A percentile compares a stretch with the other conserved stretches of the same genome.
phyloP scores from a whole-genome alignment of 2,797 vertebrate species.

The Lagodon rhomboides region DNA sequence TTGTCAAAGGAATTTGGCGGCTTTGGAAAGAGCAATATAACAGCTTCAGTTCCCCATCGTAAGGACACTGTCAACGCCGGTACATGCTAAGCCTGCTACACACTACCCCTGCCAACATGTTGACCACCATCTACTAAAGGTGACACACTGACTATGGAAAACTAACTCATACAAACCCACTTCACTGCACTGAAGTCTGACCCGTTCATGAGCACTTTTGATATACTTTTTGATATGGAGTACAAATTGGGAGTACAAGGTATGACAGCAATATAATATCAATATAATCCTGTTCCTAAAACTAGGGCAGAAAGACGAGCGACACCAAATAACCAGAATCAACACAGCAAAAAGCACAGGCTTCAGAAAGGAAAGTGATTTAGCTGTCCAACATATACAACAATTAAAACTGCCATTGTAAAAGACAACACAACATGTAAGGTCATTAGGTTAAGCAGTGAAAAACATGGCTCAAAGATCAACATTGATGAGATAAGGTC shows the following conservation, averaged over 20 bases:
- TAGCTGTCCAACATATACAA: slow-evolving; percentile 62
- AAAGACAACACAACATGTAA: slow-evolving; percentile 21
- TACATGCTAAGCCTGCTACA: too few species aligned
- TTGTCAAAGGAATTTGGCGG: too few species aligned
- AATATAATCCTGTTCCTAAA: slow-evolving; percentile 25
- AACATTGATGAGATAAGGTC: slow-evolving; percentile 42
- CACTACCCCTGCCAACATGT: too few species aligned
- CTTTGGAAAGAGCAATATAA: too few species aligned
- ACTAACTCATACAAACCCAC: too few species aligned
- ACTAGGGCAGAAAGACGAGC: not conserved
- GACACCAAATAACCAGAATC: slow-evolving; percentile 7
- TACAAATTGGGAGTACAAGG: not conserved
- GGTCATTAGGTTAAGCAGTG: slow-evolving; percentile 33
- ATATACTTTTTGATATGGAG: not conserved
- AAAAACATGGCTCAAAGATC: slow-evolving; percentile 23
- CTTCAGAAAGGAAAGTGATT: slow-evolving; percentile 39
- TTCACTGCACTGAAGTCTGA: not conserved
- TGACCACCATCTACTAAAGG: too few species aligned
- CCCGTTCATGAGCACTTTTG: slow-evolving; percentile 5
- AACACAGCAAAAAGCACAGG: slow-evolving; percentile 19
- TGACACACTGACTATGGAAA: too few species aligned
- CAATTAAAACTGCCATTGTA: slow-evolving; percentile 50
- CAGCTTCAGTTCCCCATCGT: too few species aligned
- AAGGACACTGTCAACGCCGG: too few species aligned
- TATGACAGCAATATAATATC: slow-evolving; percentile 13